Evolutionary conservation across 2,888 invertebrate species (phyloP), one percentile per base, ranked within the genome.

Genomic region (Caenorhabditis sp.): DNA sequence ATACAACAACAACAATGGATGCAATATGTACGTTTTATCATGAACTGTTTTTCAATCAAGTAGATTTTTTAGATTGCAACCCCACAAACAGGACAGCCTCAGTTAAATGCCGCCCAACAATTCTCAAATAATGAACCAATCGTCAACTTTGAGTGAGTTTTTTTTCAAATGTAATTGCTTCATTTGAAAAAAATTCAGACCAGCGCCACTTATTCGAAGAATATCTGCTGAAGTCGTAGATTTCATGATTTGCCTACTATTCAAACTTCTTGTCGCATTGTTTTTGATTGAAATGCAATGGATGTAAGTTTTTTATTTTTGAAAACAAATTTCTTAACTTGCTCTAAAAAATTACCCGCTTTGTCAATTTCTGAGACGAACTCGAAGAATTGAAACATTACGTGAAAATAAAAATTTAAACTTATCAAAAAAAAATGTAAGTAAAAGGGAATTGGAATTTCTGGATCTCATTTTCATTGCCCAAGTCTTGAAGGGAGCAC

Each of bases 211-310:
- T 63, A 17, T 78, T 25, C 67, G 83, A 25, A 68, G 86, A 63
- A 52, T 81, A 17, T 21, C 77, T 12, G 86, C 86, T 7, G 86
- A 86, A 66, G 59, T 75, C 23, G 73, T 85, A 26, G 86, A 86
- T 58, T 83, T 78, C 50, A n/a, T 78, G 14, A 61, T 85, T 50
- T 61, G 83, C 8, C 81, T 86, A 49, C 49, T 75, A n/a, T 26
- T 86, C 59, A 86, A 86, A 63, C 38, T 86, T 52, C 21, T 82
- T 36, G 38, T 84, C 14, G 74, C 84, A 7, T 83, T 74, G 25
- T 31, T 76, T 5, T 69, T 86, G 12, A 78, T 83, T 17, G 83
- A 84, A n/a, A 52, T 80, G 3, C 85, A 80, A 38, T 8, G 81
- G 14, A 70, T 84, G 83, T 85, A 43, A 69, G 82, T 70, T 68